A percentile compares a stretch with the other conserved stretches of the same genome.
phyloP scores from a whole-genome alignment of 2,888 invertebrate genomes.

The Venustoraphidia nigricollis region DNA sequence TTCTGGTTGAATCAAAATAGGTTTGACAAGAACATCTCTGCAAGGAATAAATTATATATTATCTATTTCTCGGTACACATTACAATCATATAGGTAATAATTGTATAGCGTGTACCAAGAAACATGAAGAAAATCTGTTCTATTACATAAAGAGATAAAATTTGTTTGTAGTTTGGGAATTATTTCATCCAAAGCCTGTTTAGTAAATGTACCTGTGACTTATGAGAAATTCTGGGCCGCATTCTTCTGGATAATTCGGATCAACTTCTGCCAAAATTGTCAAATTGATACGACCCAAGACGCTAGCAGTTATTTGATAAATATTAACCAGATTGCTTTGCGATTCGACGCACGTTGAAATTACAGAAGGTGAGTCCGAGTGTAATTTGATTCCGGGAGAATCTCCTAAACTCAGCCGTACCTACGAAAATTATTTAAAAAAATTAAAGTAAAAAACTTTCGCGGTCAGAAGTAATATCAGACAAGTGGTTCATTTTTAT shows the following conservation, averaged over 20 bases:
- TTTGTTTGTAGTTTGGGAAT: too few relatives aligned
- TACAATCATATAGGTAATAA: background rate
- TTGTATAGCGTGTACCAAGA: too few relatives aligned
- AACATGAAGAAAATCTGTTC: too few relatives aligned
- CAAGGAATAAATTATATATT: constrained; percentile 8
- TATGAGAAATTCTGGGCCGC: constrained; percentile 32
- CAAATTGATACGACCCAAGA: constrained; percentile 28
- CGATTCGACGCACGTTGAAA: constrained; percentile 20
- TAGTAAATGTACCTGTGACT: constrained; percentile 27
- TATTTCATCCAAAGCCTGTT: too few relatives aligned
- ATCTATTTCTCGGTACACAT: background rate
- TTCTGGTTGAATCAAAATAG: constrained; percentile 49
- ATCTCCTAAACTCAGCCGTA: constrained; percentile 19
- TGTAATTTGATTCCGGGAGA: constrained; percentile 17
- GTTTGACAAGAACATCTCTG: constrained; percentile 46
- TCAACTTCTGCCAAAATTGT: constrained; percentile 33
- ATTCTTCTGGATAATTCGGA: constrained; percentile 26
- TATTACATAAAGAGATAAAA: too few relatives aligned
- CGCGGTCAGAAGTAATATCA: too few relatives aligned
- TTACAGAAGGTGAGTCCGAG: background rate
- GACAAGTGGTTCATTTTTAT: too few relatives aligned
- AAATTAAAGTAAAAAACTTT: background rate
- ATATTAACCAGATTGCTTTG: constrained; percentile 20
- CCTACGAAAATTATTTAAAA: constrained; percentile 13
- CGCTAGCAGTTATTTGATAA: constrained; percentile 20